Base-by-base conservation (phyloP, 2,113 vertebrate genomes). In the Serilophus lunatus region DNA sequence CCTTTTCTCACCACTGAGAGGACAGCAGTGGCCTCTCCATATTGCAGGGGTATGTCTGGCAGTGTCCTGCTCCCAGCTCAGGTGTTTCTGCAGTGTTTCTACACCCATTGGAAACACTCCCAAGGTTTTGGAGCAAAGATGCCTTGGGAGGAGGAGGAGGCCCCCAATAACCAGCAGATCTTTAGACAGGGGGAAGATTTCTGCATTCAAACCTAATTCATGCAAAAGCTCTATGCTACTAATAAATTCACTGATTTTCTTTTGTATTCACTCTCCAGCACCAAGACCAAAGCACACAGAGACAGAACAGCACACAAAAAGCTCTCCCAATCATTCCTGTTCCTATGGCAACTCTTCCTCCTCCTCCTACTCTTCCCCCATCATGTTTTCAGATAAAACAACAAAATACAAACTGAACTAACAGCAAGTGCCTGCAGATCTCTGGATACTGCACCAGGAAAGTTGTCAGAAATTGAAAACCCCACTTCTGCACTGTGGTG, bases 331-430 rank as follows among this genome's bases (percentile, higher is more conserved):
- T 68, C 18, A 6, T 74, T 94, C 92, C 88, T 44, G 96, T 97
- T 97, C 87, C 96, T 86, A 97, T 97, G 92, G 92, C 69, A 96
- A 97, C 96, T 94, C 91, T 93, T 95, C 77, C 76, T 95, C 86
- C 95, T 94, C 74, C 96, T 96, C 74, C 92, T 90, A 57, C 92
- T 95, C 90, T 82, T 60, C 71, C 82, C 76, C 42, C 83, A 78
- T 57, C 91, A 16, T 82, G 94, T 94, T 92, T 96, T 93, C 12
- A 96, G 91, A 95, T 2, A 26, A 91, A 90, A 95, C 81, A 97
- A 89, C 94, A 94, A 93, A 93, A 94, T 19, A 92, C 74, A 91
- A 93, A 95, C 69, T 71, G 91, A 86, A 90, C 63, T 75, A 47
- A 77, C 60, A 59, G 82, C 0, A 2, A 66, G 68, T 70, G 69